Evolutionary conservation across 2,888 invertebrate genomes (phyloP), one percentile per base, ranked within the genome.

Genomic region (Stegana nigrithorax): DNA sequence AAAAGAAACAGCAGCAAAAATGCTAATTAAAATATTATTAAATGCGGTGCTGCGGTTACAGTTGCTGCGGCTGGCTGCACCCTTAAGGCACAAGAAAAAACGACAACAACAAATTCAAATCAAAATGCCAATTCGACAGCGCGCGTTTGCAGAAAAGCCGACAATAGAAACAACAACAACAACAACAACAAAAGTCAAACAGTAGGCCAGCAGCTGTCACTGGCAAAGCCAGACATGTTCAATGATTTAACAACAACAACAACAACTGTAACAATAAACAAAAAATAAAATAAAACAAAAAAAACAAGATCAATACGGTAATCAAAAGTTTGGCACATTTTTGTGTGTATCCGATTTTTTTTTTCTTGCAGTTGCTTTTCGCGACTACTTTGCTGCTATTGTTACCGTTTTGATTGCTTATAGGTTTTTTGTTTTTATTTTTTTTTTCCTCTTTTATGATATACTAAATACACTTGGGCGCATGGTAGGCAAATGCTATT

Each of bases 351-450:
- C 39, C n/a, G 4, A n/a, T 26, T 26, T 26, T n/a, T 50, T 50
- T 6, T 50, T 26, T 50, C 14, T 26, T 26, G 8, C 25, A 12
- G 23, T 25, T 2, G 23, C n/a, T 26, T 26, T 23, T 50, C 25
- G 17, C 26, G 39, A 14, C 21, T 14, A 55, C 17, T 23, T 50
- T n/a, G 17, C 26, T n/a, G n/a, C 21, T 14, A 55, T 55, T 55
- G 53, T 55, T 55, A 55, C 53, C 8, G 23, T 55, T 55, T 55
- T 55, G 53, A 55, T 55, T 55, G 53, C 32, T 55, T 55, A 25
- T 45, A 36, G 36, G 10, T 36, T n/a, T 1, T 1, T 36, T 36
- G 36, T 10, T 36, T 36, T 3, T 10, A 2, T 2, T 36, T 3
- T 32, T 8, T 12, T 36, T 36, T 36, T 10, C 12, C 3, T 47